A percentile compares a stretch with the other conserved stretches of the same genome.
phyloP scores from a whole-genome alignment of 2,113 vertebrate genomes.

The Catharus minimus region DNA sequence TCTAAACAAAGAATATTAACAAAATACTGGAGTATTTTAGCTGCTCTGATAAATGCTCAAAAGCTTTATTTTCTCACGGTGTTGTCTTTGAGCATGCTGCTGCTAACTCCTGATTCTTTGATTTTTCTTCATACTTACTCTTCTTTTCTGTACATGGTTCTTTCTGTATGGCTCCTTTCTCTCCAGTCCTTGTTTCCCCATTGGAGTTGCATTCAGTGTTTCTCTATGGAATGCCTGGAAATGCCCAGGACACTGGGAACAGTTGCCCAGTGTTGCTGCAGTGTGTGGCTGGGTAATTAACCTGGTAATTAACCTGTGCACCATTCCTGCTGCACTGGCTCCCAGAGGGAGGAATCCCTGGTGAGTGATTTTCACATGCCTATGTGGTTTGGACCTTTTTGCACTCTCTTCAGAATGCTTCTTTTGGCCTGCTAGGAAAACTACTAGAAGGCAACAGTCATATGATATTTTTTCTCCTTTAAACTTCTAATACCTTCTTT shows the following conservation, averaged over 20 bases:
- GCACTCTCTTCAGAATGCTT: background rate
- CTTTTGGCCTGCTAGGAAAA: background rate
- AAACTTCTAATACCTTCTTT: background rate
- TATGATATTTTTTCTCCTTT: fast-evolving
- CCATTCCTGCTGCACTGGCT: background rate
- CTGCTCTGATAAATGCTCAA: background rate
- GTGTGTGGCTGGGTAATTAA: background rate
- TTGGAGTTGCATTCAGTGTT: background rate
- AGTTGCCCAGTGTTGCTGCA: background rate
- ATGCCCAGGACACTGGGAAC: background rate
- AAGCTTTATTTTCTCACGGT: background rate
- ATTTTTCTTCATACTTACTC: background rate
- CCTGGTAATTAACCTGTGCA: background rate
- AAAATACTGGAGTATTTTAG: background rate
- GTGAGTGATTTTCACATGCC: background rate
- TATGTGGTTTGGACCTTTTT: background rate
- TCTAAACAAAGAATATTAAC: background rate
- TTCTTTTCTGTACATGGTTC: background rate
- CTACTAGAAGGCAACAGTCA: background rate
- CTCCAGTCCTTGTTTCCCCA: background rate
- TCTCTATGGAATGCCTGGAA: background rate
- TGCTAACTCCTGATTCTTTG: background rate
- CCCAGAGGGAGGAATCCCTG: background rate
- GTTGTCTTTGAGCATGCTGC: background rate
- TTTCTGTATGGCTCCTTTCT: background rate